Conservation (phyloP, 2,113 vertebrate genomes). For the Triplophysa rosa region DNA sequence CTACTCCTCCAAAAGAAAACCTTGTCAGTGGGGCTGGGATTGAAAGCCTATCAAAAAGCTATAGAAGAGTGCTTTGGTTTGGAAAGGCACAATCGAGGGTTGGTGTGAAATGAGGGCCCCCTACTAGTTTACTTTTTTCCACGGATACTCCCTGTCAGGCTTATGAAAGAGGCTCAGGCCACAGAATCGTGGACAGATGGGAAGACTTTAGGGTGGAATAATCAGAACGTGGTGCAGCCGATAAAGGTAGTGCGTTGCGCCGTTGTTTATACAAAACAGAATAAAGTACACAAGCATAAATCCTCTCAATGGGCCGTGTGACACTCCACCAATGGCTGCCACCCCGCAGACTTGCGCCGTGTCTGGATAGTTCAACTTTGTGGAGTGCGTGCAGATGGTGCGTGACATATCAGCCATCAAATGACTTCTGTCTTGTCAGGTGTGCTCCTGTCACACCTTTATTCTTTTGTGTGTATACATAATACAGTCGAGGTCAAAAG, state of each 20-base stretch:
- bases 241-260: constrained; percentile 71
- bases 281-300: constrained; percentile 76
- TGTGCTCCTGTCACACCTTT: background rate
- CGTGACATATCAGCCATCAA: background rate
- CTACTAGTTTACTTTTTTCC: constrained; percentile 79
- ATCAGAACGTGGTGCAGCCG: constrained; percentile 79
- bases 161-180: constrained; percentile 69
- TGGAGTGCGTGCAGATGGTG: constrained; percentile 23
- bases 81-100: constrained; percentile 81
- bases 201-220: constrained; percentile 86
- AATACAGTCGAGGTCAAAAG: too few species aligned
- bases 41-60: constrained; percentile 99
- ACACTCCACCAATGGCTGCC: constrained; percentile 39
- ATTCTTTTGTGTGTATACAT: too few species aligned
- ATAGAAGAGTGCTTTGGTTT: constrained; percentile 97
- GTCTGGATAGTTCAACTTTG: constrained; percentile 19
- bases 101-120: constrained; percentile 85
- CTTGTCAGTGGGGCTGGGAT: constrained; percentile 89
- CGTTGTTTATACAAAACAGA: constrained; percentile 79
- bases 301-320: constrained; percentile 55
- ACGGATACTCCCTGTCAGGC: constrained; percentile 67
- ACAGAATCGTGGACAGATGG: constrained; percentile 88
- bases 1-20: constrained; percentile 64
- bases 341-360: constrained; percentile 19
- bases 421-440: background rate